Evolutionary conservation across 2,797 vertebrate genomes (phyloP).

Genomic region (Triplophysa bombifrons): DNA sequence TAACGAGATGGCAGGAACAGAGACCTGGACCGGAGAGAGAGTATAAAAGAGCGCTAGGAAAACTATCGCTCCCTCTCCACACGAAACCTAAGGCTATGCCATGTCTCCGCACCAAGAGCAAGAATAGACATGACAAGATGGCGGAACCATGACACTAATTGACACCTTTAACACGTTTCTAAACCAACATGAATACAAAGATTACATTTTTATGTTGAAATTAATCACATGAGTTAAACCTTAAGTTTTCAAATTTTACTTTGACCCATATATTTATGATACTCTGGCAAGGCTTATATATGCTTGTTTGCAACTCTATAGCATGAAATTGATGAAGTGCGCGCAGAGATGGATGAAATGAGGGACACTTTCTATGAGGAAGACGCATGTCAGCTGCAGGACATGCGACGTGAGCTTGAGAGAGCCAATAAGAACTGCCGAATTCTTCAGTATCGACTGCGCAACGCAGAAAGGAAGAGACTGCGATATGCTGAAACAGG

Average conservation of each 20-base stretch:
- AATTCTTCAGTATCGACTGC: slow-evolving; percentile 96
- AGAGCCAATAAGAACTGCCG: slow-evolving; percentile 98
- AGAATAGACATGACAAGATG: no score
- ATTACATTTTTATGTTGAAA: no score
- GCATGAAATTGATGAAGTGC: slow-evolving; percentile 96
- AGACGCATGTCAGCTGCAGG: slow-evolving; percentile 96
- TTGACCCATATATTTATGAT: neutral
- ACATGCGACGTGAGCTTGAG: slow-evolving; percentile 97
- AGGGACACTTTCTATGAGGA: slow-evolving; percentile 98
- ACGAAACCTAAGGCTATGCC: no score
- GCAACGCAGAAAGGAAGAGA: slow-evolving; percentile 94
- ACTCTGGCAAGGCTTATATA: neutral
- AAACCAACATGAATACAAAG: no score
- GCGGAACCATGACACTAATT: no score
- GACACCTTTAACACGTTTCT: no score
- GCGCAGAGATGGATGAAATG: slow-evolving; percentile 99
- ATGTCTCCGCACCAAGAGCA: no score
- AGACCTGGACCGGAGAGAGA: no score
- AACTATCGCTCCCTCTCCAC: no score
- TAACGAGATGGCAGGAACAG: no score
- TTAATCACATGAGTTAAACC: no score
- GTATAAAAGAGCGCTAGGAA: no score
- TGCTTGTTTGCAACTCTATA: slow-evolving; percentile 56
- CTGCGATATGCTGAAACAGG: slow-evolving; percentile 90
- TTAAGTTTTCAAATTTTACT: neutral